Conservation (phyloP, 2,888 invertebrate genomes). For the Orthosia gracilis region DNA sequence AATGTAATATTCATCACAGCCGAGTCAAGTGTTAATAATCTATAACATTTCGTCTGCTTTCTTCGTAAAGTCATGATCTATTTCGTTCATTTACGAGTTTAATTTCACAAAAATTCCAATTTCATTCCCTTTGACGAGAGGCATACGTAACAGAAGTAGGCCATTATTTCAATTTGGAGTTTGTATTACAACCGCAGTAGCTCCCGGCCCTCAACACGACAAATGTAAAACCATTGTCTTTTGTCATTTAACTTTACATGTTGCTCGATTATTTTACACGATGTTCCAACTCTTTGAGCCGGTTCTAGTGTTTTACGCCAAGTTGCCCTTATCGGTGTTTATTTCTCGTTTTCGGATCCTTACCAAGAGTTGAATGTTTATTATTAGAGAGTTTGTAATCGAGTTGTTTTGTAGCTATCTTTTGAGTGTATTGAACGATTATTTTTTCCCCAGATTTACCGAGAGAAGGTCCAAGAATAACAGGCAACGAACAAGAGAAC, state of each 20-base stretch:
- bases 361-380: constrained; percentile 34
- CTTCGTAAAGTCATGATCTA: constrained; percentile 37
- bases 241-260: constrained; percentile 44
- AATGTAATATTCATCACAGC: constrained; percentile 10
- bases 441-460: constrained; percentile 91
- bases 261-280: constrained; percentile 39
- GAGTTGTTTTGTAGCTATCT: constrained; percentile 1
- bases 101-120: constrained; percentile 59
- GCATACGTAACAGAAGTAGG: constrained; percentile 52
- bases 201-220: constrained; percentile 36
- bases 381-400: constrained; percentile 13
- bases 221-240: constrained; percentile 41
- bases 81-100: constrained; percentile 52
- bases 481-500: constrained; percentile 94
- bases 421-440: constrained; percentile 12
- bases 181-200: constrained; percentile 56
- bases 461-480: constrained; percentile 94
- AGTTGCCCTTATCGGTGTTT: constrained; percentile 17
- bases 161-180: constrained; percentile 66
- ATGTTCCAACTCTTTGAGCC: constrained; percentile 27
- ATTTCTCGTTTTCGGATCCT: constrained; percentile 37
- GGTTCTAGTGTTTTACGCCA: constrained; percentile 9
- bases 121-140: constrained; percentile 55
- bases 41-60: constrained; percentile 19
- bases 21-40: constrained; percentile 33